Percentiles rank a stretch among this genome's conserved stretches.
phyloP scores from a whole-genome alignment of 2,113 vertebrate genomes.

The Phoxinus phoxinus region DNA sequence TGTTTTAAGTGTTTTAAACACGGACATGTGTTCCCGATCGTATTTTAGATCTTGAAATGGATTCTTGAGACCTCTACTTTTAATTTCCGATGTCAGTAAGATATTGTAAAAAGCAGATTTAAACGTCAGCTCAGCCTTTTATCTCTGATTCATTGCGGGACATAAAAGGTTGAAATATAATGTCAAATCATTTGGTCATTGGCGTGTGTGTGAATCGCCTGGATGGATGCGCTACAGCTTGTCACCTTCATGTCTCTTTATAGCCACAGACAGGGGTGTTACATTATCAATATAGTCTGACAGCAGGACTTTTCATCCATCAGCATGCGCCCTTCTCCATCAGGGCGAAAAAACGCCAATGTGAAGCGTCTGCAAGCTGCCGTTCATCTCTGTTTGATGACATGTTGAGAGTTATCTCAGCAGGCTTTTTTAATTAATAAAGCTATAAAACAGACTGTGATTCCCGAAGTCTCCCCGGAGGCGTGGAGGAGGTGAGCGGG shows the following conservation, averaged over 20 bases:
- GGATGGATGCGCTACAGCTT: conserved; percentile 19
- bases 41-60: conserved; percentile 46
- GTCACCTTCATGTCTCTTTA: conserved; percentile 55
- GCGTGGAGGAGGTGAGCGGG: conserved; percentile 30
- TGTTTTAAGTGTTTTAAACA: conserved; percentile 31
- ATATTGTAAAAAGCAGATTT: conserved; percentile 62
- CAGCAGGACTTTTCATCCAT: conserved; percentile 69
- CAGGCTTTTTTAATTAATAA: conserved; percentile 72
- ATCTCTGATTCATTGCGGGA: conserved; percentile 64
- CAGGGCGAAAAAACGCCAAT: conserved; percentile 48
- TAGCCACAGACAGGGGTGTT: conserved; percentile 47
- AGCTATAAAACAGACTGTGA: conserved; percentile 65
- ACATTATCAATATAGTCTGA: conserved; percentile 57
- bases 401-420: conserved; percentile 56
- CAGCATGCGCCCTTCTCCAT: conserved; percentile 65
- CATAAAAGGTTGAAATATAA: conserved; percentile 63
- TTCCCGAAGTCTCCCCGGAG: conserved; percentile 63
- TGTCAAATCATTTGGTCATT: conserved; percentile 62
- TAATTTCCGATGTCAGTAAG: conserved; percentile 61
- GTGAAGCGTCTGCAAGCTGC: conserved; percentile 5
- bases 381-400: conserved; percentile 65
- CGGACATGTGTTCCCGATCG: conserved; percentile 15
- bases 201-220: conserved; percentile 43
- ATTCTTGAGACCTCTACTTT: conserved; percentile 55
- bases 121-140: conserved; percentile 66